Evolutionary conservation across 1,140 invertebrate species (phyloP).

Genomic region (Thrips palmi): DNA sequence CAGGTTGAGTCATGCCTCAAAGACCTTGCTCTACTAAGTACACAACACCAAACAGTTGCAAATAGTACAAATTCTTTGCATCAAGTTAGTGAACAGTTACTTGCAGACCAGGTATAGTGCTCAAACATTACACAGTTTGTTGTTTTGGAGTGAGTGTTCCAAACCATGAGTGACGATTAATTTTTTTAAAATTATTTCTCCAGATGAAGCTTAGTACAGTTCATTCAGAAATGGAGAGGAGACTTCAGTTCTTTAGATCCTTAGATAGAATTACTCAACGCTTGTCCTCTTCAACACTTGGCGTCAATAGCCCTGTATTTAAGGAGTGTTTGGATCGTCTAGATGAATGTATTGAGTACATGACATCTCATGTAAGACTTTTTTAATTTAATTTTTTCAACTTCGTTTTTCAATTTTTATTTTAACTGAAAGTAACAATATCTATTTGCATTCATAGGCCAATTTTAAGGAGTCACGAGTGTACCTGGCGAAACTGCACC

Average conservation of each 20-base stretch:
- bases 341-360: slow-evolving; percentile 72
- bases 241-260: slow-evolving; percentile 71
- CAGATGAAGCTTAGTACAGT: slow-evolving; percentile 55
- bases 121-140: not conserved
- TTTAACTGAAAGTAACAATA: slow-evolving; percentile 3
- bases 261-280: slow-evolving; percentile 62
- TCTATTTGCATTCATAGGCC: slow-evolving; percentile 25
- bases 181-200: slow-evolving; percentile 15
- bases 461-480: slow-evolving; percentile 51
- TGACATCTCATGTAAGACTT: slow-evolving; percentile 54
- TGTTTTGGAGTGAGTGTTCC: not conserved
- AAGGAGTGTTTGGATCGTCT: slow-evolving; percentile 63
- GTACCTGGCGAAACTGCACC: slow-evolving; percentile 56
- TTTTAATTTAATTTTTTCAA: slow-evolving; percentile 8
- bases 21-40: slow-evolving; percentile 47
- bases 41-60: slow-evolving; percentile 68
- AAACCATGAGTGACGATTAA: not conserved
- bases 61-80: slow-evolving; percentile 81
- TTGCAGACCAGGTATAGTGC: slow-evolving; percentile 52
- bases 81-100: slow-evolving; percentile 70
- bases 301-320: slow-evolving; percentile 66
- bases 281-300: slow-evolving; percentile 56
- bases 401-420: too few relatives aligned
- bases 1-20: slow-evolving; percentile 52
- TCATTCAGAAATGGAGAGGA: slow-evolving; percentile 58